A percentile compares a stretch with the other conserved stretches of the same genome.
These are phyloP conservation scores for Dasypogon diadema DNA, from an alignment of 2,888 invertebrate genomes.

Conservation along the genomic window DNA sequence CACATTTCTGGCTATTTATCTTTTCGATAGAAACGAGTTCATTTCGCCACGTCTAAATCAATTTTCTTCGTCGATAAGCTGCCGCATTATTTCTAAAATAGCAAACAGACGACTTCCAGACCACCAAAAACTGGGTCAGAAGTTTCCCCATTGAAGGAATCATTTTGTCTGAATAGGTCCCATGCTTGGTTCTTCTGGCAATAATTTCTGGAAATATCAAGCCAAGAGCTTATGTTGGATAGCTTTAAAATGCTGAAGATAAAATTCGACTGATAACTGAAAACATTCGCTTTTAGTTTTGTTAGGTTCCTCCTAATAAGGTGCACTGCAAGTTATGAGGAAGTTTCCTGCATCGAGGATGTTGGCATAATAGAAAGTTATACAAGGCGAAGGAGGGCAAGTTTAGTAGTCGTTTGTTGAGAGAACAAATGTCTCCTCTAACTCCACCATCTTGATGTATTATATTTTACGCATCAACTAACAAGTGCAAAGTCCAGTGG, in stretches of 20 bases:
- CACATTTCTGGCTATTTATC: too few relatives aligned
- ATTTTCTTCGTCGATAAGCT: too few relatives aligned
- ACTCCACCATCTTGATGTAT: conserved; percentile 18
- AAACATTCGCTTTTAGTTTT: conserved; percentile 33
- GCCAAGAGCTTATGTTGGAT: too few relatives aligned
- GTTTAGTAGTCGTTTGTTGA: neutral
- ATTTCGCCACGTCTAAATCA: too few relatives aligned
- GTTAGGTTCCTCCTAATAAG: conserved; percentile 5
- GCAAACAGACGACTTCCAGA: too few relatives aligned
- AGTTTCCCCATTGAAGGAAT: neutral
- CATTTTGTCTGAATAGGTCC: neutral
- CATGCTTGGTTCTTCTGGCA: neutral
- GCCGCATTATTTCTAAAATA: too few relatives aligned
- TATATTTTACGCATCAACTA: conserved; percentile 41
- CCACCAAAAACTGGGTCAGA: neutral
- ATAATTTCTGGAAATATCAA: neutral
- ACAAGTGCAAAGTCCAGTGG: conserved; percentile 6
- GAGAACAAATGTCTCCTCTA: neutral
- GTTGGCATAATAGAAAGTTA: conserved; percentile 12
- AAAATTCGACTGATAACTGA: conserved; percentile 16
- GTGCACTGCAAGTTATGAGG: conserved; percentile 8
- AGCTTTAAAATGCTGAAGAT: neutral
- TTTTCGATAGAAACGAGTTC: too few relatives aligned
- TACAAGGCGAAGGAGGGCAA: neutral
- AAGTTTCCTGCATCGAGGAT: neutral